phyloP scores from a whole-genome alignment of 2,797 vertebrate genomes.

The Acestrorhynchus altus region DNA sequence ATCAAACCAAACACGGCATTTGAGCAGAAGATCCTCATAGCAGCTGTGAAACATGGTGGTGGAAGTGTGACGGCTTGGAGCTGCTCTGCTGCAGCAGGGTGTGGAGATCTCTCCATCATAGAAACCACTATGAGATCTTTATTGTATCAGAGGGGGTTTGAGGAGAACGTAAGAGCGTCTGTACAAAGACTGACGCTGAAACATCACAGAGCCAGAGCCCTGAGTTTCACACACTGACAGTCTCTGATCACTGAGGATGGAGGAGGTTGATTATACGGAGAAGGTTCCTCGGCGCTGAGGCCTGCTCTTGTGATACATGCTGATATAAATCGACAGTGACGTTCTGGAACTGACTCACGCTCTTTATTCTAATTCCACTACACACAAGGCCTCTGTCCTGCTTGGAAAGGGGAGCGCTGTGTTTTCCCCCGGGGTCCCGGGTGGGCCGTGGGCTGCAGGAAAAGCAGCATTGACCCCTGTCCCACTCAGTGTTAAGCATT shows the following conservation, averaged over 20 bases:
- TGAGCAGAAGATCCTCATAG: no score
- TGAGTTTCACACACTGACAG: neutral
- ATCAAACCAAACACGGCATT: no score
- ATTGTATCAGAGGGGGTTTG: no score
- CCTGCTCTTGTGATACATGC: neutral
- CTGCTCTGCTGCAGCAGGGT: no score
- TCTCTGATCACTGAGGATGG: neutral
- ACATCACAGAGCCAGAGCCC: no score
- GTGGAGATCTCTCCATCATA: no score
- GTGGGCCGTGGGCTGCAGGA: conserved; percentile 9
- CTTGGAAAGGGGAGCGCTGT: neutral
- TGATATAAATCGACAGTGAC: neutral
- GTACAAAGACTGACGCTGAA: no score
- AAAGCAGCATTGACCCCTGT: conserved; percentile 37
- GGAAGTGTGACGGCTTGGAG: no score
- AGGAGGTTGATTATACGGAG: neutral
- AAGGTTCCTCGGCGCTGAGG: neutral
- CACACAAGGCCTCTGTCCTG: conserved; percentile 11
- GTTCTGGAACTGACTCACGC: neutral
- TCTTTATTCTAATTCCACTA: conserved; percentile 20
- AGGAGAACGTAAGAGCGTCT: no score
- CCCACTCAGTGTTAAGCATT: conserved; percentile 29
- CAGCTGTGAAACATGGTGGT: no score
- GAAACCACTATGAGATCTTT: no score
- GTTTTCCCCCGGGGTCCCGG: conserved; percentile 1